Evolutionary conservation across 2,888 invertebrate genomes (phyloP).

Genomic region (Chrysotoxum bicinctum): DNA sequence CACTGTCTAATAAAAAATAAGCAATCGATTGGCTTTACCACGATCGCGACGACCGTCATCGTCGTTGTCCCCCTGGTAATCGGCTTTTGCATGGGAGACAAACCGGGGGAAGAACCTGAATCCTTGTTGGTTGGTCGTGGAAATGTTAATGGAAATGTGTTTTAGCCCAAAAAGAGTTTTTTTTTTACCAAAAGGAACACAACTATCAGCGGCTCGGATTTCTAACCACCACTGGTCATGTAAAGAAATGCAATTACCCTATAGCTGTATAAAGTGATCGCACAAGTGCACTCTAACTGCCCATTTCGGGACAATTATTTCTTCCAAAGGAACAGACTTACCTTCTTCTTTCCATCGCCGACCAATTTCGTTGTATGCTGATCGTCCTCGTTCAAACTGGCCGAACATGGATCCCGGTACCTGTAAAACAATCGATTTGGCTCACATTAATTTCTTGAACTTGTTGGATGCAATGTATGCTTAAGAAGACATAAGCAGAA

Average conservation of each 20-base stretch:
- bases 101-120: slow-evolving; percentile 35
- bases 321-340: slow-evolving; percentile 80
- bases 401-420: slow-evolving; percentile 95
- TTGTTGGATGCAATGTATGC: slow-evolving; percentile 25
- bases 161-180: slow-evolving; percentile 20
- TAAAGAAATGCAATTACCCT: slow-evolving; percentile 58
- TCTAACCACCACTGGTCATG: slow-evolving; percentile 43
- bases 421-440: slow-evolving; percentile 75
- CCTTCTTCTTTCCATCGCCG: slow-evolving; percentile 92
- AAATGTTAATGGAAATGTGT: slow-evolving; percentile 19
- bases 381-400: slow-evolving; percentile 94
- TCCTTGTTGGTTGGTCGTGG: slow-evolving; percentile 26
- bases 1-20: slow-evolving; percentile 12
- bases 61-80: slow-evolving; percentile 13
- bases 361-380: slow-evolving; percentile 95
- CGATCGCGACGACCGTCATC: background rate
- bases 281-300: slow-evolving; percentile 67
- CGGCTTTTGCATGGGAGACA: slow-evolving; percentile 39
- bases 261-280: slow-evolving; percentile 38
- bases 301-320: slow-evolving; percentile 74
- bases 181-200: slow-evolving; percentile 24
- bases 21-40: slow-evolving; percentile 42
- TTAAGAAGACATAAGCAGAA: slow-evolving; percentile 25
- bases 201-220: background rate
- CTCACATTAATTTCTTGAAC: slow-evolving; percentile 57